phyloP scores from a whole-genome alignment of 1,140 invertebrate species.

The Trachymyrmex cornetzi region DNA sequence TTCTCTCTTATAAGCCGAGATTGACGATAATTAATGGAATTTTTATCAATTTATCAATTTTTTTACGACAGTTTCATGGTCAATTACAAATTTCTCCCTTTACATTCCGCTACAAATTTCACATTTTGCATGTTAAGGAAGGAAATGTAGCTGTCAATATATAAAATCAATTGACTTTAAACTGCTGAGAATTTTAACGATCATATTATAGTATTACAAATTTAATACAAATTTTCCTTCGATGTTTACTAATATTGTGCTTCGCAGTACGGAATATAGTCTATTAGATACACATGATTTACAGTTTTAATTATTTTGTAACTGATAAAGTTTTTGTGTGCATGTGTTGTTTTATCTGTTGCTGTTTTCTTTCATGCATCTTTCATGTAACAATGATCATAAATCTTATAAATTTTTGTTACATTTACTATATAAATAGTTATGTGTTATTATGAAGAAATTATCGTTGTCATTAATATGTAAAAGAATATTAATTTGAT shows the following conservation, averaged over 20 bases:
- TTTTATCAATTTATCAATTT: conserved; percentile 32
- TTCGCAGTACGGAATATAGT: background rate
- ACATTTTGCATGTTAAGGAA: background rate
- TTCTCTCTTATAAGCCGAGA: background rate
- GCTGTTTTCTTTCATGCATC: background rate
- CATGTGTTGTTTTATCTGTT: too few species aligned
- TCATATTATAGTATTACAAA: background rate
- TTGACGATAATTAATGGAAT: background rate
- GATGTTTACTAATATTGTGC: background rate
- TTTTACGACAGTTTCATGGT: background rate
- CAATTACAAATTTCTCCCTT: background rate
- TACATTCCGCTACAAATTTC: conserved; percentile 15
- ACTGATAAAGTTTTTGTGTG: background rate
- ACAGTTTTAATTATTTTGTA: conserved; percentile 1
- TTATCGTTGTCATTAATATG: background rate
- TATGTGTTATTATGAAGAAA: background rate
- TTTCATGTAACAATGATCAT: background rate
- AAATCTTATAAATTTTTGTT: background rate
- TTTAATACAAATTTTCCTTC: background rate
- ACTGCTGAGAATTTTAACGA: conserved; percentile 10
- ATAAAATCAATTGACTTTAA: conserved; percentile 18
- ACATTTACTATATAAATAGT: background rate
- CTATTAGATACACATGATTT: background rate
- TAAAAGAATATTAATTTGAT: conserved; percentile 17
- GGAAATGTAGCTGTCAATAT: background rate